phyloP scores from a whole-genome alignment of 2,888 invertebrate genomes.

The Dicranocentrus wangi region DNA sequence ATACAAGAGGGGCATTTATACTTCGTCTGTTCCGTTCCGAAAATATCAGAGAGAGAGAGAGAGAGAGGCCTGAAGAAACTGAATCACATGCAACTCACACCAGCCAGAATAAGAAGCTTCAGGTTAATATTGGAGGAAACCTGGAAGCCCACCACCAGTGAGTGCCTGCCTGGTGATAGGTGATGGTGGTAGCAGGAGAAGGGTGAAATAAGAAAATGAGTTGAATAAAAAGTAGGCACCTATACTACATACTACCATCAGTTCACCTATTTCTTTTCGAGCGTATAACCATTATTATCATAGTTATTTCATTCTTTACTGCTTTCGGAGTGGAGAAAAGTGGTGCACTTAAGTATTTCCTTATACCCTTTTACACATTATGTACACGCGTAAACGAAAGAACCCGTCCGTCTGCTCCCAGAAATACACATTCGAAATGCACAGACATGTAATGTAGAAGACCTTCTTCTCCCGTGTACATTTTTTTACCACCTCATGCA shows the following conservation, averaged over 20 bases:
- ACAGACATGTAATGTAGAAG: not conserved
- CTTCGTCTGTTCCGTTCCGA: constrained; percentile 21
- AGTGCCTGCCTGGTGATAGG: constrained; percentile 24
- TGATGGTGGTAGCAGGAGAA: constrained; percentile 11
- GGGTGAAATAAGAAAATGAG: constrained; percentile 48
- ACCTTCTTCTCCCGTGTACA: not conserved
- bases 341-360: constrained; percentile 59
- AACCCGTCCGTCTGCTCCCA: constrained; percentile 31
- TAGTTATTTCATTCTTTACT: constrained; percentile 60
- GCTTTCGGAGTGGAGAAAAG: constrained; percentile 51
- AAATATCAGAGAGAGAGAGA: not conserved
- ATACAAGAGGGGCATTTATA: not conserved
- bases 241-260: constrained; percentile 1
- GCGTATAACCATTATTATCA: constrained; percentile 61
- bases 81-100: not conserved
- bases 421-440: not conserved
- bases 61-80: no score
- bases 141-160: constrained; percentile 1
- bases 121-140: not conserved
- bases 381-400: constrained; percentile 50
- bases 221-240: constrained; percentile 43
- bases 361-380: constrained; percentile 54
- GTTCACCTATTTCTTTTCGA: constrained; percentile 53
- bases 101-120: not conserved
- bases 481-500: constrained; percentile 47